Evolutionary conservation across 53 echinoderm and acorn worm species (phyloP).

Genomic region (Pentamera pediparva): DNA sequence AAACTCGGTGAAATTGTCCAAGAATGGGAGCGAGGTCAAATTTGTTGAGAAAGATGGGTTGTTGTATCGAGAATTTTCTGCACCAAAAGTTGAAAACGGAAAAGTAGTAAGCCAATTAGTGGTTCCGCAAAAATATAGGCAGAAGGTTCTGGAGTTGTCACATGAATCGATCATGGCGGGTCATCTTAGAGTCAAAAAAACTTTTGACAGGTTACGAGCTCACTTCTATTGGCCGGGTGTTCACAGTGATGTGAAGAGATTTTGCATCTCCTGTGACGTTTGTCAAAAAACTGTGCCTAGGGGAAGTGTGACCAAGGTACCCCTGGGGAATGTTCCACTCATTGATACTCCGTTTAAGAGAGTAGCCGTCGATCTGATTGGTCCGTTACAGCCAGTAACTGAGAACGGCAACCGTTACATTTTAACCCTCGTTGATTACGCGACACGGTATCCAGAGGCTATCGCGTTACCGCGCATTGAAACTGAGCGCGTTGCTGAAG

Average conservation of each 20-base stretch:
- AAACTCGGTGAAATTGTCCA: neutral
- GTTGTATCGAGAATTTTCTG: neutral
- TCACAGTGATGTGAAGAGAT: neutral
- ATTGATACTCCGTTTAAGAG: constrained; percentile 16
- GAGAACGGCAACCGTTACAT: neutral
- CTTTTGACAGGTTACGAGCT: constrained; percentile 35
- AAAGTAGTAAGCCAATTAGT: constrained; percentile 27
- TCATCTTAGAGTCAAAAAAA: constrained; percentile 43
- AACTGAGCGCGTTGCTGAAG: constrained; percentile 6
- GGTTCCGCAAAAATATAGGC: constrained; percentile 40
- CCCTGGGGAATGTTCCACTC: neutral
- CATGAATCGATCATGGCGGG: constrained; percentile 58
- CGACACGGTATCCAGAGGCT: neutral
- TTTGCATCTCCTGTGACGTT: constrained; percentile 12
- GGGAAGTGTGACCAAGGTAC: neutral
- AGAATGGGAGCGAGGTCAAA: neutral
- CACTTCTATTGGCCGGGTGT: constrained; percentile 49
- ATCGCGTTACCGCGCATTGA: neutral
- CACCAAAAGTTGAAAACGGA: neutral
- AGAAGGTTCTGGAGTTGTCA: constrained; percentile 37
- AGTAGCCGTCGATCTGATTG: constrained; percentile 2
- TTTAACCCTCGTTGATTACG: constrained; percentile 33
- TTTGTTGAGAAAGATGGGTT: constrained; percentile 10
- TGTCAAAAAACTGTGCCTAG: neutral
- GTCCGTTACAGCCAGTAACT: neutral